phyloP scores from a whole-genome alignment of 1,140 invertebrate species.

The Subanguina moxae region DNA sequence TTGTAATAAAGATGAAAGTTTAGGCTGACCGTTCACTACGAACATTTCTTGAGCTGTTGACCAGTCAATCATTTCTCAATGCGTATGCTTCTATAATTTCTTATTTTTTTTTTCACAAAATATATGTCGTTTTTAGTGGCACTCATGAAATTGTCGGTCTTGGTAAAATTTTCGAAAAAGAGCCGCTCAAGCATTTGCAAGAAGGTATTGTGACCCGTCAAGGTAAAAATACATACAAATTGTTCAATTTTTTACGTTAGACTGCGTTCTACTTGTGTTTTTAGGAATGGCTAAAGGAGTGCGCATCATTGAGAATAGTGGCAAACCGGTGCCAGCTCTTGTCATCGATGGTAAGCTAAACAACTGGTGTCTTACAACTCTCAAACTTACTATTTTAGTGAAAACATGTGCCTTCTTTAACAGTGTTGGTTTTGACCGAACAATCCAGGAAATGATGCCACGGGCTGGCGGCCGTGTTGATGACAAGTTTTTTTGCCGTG shows the following conservation, averaged over 20 bases:
- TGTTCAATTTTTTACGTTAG: no score
- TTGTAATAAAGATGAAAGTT: no score
- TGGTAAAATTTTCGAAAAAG: conserved; percentile 16
- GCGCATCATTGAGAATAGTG: conserved; percentile 22
- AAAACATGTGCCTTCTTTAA: conserved; percentile 29
- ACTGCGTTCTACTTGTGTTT: no score
- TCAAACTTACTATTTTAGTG: conserved; percentile 8
- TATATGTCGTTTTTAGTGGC: conserved; percentile 13
- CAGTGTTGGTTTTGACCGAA: conserved; percentile 6
- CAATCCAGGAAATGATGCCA: conserved; percentile 19
- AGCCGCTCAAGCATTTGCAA: conserved; percentile 6
- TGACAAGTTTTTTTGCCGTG: conserved; percentile 11
- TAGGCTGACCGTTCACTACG: conserved; percentile 21
- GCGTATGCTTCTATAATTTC: conserved; percentile 15
- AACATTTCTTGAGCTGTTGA: conserved; percentile 27
- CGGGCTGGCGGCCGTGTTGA: conserved; percentile 1
- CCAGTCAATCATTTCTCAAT: conserved; percentile 22
- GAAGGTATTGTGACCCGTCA: conserved; percentile 18
- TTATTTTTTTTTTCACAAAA: not conserved
- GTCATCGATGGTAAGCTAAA: conserved; percentile 21
- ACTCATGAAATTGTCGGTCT: conserved; percentile 19
- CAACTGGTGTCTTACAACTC: no score
- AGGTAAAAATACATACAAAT: no score
- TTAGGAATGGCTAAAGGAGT: conserved; percentile 24
- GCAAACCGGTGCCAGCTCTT: conserved; percentile 17